Conservation (phyloP, 1,140 invertebrate species). For the Calycopis cecrops region DNA sequence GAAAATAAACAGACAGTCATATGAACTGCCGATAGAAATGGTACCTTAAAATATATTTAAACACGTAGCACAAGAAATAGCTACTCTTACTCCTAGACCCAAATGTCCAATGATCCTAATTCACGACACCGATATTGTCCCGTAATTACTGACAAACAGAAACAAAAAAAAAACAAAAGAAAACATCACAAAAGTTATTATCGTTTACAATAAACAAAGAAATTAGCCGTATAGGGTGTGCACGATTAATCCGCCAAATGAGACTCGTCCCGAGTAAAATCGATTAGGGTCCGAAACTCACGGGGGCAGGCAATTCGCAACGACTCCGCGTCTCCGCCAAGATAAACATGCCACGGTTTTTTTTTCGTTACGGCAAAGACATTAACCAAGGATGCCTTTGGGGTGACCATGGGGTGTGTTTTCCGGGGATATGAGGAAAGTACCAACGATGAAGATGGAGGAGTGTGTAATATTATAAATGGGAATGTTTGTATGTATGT, state of each 20-base stretch:
- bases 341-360: constrained; percentile 70
- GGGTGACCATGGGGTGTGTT: constrained; percentile 38
- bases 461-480: no score
- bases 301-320: constrained; percentile 47
- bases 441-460: background rate
- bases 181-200: constrained; percentile 26
- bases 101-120: no score
- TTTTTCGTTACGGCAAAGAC: constrained; percentile 64
- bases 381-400: constrained; percentile 66
- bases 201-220: constrained; percentile 60
- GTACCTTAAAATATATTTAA: no score
- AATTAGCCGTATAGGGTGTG: constrained; percentile 64
- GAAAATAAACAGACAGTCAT: no score
- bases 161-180: no score
- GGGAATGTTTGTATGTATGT: no score
- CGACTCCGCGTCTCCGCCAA: constrained; percentile 56
- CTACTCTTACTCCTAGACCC: no score
- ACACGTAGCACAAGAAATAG: no score
- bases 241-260: constrained; percentile 70
- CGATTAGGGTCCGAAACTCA: constrained; percentile 65
- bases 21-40: no score
- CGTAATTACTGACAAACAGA: background rate
- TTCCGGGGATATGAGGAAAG: constrained; percentile 13
- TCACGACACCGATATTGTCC: background rate
- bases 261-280: constrained; percentile 62